Conservation (phyloP, 2,797 vertebrate genomes). For the Melanotaenia maccullochi region DNA sequence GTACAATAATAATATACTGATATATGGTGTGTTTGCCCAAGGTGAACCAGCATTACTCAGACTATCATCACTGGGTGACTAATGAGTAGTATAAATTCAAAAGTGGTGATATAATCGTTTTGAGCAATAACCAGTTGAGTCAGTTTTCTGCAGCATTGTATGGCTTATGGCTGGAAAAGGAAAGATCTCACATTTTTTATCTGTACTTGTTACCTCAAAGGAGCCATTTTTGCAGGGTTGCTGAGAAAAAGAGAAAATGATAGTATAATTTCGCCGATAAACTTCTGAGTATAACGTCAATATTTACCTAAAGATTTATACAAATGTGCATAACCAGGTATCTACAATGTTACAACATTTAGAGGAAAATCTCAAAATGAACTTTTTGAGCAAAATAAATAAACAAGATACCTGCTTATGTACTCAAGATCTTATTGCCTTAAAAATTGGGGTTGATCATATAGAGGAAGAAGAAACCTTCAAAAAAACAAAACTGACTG, state of each 20-base stretch:
- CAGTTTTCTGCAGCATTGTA: too few species aligned
- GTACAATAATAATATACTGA: neutral
- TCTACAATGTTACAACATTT: too few species aligned
- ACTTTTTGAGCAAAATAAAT: neutral
- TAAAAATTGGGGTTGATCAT: neutral
- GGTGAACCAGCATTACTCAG: neutral
- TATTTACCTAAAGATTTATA: too few species aligned
- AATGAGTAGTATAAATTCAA: neutral
- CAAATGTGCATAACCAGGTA: too few species aligned
- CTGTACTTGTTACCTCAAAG: too few species aligned
- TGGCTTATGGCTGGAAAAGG: too few species aligned
- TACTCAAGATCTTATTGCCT: neutral
- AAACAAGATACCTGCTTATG: neutral
- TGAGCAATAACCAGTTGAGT: neutral
- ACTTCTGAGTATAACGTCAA: too few species aligned
- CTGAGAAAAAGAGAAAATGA: neutral
- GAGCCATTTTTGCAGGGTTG: neutral
- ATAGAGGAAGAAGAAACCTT: neutral
- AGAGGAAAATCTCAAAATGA: neutral
- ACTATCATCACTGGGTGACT: neutral
- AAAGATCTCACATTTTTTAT: too few species aligned
- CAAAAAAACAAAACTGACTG: neutral
- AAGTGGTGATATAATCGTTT: neutral
- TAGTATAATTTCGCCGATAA: neutral
- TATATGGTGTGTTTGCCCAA: neutral